Percentiles rank a stretch among this genome's conserved stretches.
Conservation (phyloP, 2,797 vertebrate genomes). For the Chiloscyllium punctatum region DNA sequence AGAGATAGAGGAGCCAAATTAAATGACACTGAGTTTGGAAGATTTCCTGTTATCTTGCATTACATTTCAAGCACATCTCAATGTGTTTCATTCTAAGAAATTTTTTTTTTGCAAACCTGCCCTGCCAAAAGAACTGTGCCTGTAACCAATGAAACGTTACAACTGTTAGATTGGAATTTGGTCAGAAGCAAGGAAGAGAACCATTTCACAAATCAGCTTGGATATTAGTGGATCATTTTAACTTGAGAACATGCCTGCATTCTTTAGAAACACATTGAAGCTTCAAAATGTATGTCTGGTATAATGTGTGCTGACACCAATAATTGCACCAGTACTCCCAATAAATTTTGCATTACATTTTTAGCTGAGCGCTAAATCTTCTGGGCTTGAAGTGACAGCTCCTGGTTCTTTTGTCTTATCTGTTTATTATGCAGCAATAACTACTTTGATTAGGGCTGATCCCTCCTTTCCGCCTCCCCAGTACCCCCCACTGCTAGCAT, state of each 20-base stretch:
- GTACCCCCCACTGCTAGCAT: background rate
- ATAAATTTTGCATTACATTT: background rate
- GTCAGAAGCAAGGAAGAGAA: background rate
- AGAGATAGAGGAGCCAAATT: background rate
- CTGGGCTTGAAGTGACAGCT: slow-evolving; percentile 15
- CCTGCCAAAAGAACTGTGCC: background rate
- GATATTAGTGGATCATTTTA: background rate
- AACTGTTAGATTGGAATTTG: background rate
- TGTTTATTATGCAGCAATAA: background rate
- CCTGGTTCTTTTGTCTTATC: background rate
- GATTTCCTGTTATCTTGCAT: background rate
- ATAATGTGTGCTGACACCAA: background rate
- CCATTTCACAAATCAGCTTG: background rate
- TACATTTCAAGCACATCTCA: background rate
- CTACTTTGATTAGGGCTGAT: background rate
- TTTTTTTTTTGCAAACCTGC: background rate
- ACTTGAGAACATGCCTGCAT: background rate
- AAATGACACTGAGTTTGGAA: background rate
- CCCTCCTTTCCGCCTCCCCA: background rate
- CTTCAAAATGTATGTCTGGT: background rate
- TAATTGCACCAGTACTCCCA: background rate
- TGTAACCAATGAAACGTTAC: background rate
- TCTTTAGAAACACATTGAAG: background rate
- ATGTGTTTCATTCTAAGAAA: background rate
- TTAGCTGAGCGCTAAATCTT: background rate